phyloP scores from a whole-genome alignment of 2,888 invertebrate genomes.

The Syrista parreyssii region DNA sequence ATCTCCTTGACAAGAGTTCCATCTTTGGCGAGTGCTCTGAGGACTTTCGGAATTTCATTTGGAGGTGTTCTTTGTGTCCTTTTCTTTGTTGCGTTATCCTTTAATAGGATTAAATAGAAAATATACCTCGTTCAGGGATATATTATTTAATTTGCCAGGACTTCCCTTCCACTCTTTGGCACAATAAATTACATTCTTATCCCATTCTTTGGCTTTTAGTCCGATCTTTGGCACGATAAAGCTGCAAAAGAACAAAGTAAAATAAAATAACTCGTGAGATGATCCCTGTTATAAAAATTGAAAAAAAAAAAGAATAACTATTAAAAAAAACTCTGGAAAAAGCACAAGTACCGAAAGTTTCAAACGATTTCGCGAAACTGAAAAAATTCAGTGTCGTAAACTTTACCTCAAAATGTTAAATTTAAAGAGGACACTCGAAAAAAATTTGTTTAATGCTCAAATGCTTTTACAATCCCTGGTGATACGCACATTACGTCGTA shows the following conservation, averaged over 20 bases:
- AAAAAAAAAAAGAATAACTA: neutral
- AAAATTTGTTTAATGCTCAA: neutral
- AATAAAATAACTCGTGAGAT: neutral
- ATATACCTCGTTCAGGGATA: slow-evolving; percentile 8
- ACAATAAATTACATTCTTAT: neutral
- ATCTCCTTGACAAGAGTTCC: slow-evolving; percentile 52
- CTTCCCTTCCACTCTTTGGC: neutral
- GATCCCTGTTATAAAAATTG: neutral
- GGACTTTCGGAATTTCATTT: slow-evolving; percentile 59
- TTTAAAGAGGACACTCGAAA: neutral
- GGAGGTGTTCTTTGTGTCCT: slow-evolving; percentile 15
- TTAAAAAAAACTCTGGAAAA: neutral
- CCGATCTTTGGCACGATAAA: slow-evolving; percentile 37
- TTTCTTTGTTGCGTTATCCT: neutral
- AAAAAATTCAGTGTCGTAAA: neutral
- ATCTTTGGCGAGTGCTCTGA: slow-evolving; percentile 51
- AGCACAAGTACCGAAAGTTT: neutral
- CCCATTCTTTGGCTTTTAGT: neutral
- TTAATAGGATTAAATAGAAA: neutral
- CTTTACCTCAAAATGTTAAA: neutral
- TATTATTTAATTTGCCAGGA: neutral
- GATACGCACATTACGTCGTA: neutral
- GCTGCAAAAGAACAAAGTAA: slow-evolving; percentile 33
- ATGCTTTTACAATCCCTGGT: neutral
- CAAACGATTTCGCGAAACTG: neutral